phyloP scores from a whole-genome alignment of 2,888 invertebrate genomes.

The Drosophila falleni region DNA sequence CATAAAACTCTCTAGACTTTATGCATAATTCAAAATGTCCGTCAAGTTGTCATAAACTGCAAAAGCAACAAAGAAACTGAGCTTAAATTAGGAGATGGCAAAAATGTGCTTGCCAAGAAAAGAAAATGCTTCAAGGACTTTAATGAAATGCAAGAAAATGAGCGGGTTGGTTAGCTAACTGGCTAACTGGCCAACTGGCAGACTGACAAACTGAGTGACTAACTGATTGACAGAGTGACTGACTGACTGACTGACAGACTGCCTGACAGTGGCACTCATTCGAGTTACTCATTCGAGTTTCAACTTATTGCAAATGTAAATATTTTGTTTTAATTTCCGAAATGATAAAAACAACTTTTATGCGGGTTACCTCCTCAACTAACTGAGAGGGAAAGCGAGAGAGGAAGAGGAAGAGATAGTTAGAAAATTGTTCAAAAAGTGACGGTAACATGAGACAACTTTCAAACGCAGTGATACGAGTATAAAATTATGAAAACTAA shows the following conservation, averaged over 20 bases:
- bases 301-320: conserved; percentile 77
- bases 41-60: conserved; percentile 72
- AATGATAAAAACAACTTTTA: conserved; percentile 63
- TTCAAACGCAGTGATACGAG: conserved; percentile 63
- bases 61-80: conserved; percentile 43
- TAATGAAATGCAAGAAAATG: conserved; percentile 46
- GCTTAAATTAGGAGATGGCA: conserved; percentile 58
- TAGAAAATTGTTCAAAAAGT: conserved; percentile 30
- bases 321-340: conserved; percentile 76
- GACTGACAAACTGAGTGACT: conserved; percentile 4
- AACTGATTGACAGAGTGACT: conserved; percentile 18
- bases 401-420: conserved; percentile 9
- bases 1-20: conserved; percentile 49
- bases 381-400: neutral
- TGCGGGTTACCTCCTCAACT: conserved; percentile 55
- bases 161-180: conserved; percentile 16
- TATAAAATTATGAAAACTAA: conserved; percentile 73
- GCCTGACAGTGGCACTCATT: conserved; percentile 36
- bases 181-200: conserved; percentile 3
- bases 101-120: conserved; percentile 37
- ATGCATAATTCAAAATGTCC: conserved; percentile 78
- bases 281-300: conserved; percentile 29
- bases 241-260: conserved; percentile 12
- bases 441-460: conserved; percentile 49
- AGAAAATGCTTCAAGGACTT: conserved; percentile 22